Evolutionary conservation across 2,113 vertebrate genomes (phyloP), one percentile per base, ranked within the genome.

Genomic region (Thamnophis sirtalis): DNA sequence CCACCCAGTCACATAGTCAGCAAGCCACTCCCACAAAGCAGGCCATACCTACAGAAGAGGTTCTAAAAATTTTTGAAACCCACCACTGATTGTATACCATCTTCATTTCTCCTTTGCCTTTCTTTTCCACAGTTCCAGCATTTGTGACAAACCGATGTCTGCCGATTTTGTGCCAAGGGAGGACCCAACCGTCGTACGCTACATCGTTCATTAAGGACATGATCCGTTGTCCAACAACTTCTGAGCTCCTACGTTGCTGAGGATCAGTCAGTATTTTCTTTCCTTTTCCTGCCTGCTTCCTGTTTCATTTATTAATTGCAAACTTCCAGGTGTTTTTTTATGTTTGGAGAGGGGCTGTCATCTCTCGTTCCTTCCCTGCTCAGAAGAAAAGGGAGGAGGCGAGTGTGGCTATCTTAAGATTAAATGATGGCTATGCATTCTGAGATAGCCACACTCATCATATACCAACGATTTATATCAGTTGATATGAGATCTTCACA

Each of bases 121-220:
- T 51, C 11, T 56, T 90, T 3, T 48, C 43, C 93, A 48, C 90
- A 98, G 97, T 91, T 95, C 95, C 0, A 50, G 93, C 0, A 38
- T 90, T 19, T 94, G 88, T 1, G 17, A 95, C 1, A 58, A 68
- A 68, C 13, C 11, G 28, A 33, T 17, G 63, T 68, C 89, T 54
- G 85, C 38, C 2, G 13, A 92, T 50, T 48, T 93, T 21, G 93
- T 93, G n/a, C n/a, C n/a, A n/a, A n/a, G n/a, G n/a, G n/a, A 56
- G 0, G 96, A 96, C 17, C 0, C 43, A 0, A 80, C 50, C 0
- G 49, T 97, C 80, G 95, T 1, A 6, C 93, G 90, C 3, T 97
- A 97, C 90, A 96, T 92, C 91, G 94, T 95, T 4, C 97, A 98
- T 94, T 95, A 96, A 0, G 33, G 92, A 56, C 93, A 91, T 2